Conservation (phyloP, 64 coral and sea anemone genomes). For the Exaiptasia diaphana region DNA sequence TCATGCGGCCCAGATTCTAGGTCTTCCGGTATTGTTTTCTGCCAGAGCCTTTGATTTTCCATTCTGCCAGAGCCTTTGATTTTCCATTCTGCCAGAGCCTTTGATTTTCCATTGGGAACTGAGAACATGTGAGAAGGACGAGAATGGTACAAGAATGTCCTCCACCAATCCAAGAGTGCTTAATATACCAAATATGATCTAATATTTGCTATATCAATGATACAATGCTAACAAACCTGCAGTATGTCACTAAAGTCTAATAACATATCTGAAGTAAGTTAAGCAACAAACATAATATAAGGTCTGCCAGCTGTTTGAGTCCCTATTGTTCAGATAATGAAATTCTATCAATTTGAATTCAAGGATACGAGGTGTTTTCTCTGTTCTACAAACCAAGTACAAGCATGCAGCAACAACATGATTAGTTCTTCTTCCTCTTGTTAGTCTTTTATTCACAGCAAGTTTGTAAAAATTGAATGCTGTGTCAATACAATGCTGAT, state of each 20-base stretch:
- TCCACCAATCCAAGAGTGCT: too few relatives aligned
- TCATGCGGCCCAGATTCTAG: too few relatives aligned
- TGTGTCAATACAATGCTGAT: conserved; percentile 96
- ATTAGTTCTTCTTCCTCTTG: conserved; percentile 82
- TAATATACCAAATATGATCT: too few relatives aligned
- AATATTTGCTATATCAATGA: too few relatives aligned
- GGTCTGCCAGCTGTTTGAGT: not conserved
- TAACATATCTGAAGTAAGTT: conserved; percentile 66
- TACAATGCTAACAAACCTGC: conserved; percentile 81
- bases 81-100: too few relatives aligned
- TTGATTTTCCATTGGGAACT: too few relatives aligned
- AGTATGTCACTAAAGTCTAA: conserved; percentile 98
- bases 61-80: too few relatives aligned
- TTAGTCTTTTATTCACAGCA: conserved; percentile 92
- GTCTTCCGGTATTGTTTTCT: too few relatives aligned
- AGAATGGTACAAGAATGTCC: too few relatives aligned
- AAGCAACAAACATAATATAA: not conserved
- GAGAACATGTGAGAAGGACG: too few relatives aligned
- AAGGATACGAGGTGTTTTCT: conserved; percentile 97
- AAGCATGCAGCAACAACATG: conserved; percentile 93
- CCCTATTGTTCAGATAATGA: not conserved
- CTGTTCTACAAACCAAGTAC: conserved; percentile 98
- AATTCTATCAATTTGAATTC: not conserved
- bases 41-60: too few relatives aligned
- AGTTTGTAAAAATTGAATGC: conserved; percentile 96